phyloP scores from a whole-genome alignment of 2,888 invertebrate species.

The Cynaeus angustus region DNA sequence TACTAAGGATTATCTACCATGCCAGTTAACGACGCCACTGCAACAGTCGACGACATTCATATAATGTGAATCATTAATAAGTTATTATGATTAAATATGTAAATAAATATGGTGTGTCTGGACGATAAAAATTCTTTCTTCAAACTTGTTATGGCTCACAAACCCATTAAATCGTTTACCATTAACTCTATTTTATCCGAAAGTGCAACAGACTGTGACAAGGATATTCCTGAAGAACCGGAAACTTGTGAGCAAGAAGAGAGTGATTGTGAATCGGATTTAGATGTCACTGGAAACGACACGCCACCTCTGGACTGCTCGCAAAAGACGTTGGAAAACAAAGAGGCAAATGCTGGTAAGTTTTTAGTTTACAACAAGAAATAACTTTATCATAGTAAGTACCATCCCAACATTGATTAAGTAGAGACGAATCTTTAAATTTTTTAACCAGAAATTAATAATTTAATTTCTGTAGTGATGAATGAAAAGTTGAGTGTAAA shows the following conservation, averaged over 20 bases:
- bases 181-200: conserved; percentile 83
- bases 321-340: conserved; percentile 68
- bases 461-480: conserved; percentile 2
- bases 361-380: background rate
- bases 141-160: conserved; percentile 73
- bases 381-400: too few species aligned
- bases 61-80: conserved; percentile 13
- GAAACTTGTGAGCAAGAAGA: conserved; percentile 64
- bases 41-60: background rate
- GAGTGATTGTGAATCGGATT: conserved; percentile 82
- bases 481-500: conserved; percentile 6
- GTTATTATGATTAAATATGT: conserved; percentile 26
- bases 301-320: conserved; percentile 81
- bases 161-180: conserved; percentile 83
- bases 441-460: background rate
- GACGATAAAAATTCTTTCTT: conserved; percentile 9
- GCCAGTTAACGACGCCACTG: conserved; percentile 15
- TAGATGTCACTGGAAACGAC: conserved; percentile 83
- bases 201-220: conserved; percentile 44
- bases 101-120: conserved; percentile 15
- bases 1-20: conserved; percentile 42
- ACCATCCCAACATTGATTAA: too few species aligned
- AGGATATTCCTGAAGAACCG: conserved; percentile 63
- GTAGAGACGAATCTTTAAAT: background rate
- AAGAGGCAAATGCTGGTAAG: conserved; percentile 48